These are phyloP conservation scores for Cebidichthys violaceus DNA, from an alignment of 2,113 vertebrate genomes.

Conservation along the genomic window DNA sequence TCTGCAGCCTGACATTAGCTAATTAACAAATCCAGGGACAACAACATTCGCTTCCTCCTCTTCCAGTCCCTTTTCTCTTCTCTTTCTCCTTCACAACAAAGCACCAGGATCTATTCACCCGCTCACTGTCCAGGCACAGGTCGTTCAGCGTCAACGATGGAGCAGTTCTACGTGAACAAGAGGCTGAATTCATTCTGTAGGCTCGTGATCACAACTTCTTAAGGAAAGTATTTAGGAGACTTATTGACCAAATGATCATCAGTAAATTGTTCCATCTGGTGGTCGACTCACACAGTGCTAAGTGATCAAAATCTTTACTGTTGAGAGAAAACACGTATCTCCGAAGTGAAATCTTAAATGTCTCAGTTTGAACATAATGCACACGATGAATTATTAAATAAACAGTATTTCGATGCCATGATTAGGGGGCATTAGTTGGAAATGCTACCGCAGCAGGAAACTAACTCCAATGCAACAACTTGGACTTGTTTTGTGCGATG, in stretches of 20 bases:
- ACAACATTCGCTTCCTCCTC: neutral
- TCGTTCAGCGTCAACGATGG: neutral
- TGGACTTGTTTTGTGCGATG: too few relatives aligned
- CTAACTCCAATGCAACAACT: too few relatives aligned
- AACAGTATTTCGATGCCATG: too few relatives aligned
- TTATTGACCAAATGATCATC: neutral
- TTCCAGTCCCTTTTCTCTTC: neutral
- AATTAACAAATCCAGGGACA: slow-evolving; percentile 47
- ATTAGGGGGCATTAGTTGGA: too few relatives aligned
- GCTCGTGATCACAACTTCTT: neutral
- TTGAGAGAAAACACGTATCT: neutral
- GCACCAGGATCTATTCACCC: neutral
- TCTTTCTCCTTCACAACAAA: slow-evolving; percentile 25
- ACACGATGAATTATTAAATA: too few relatives aligned
- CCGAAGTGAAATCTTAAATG: neutral
- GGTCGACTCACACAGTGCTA: neutral
- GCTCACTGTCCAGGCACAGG: neutral
- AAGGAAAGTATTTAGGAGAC: neutral
- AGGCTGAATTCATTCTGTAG: neutral
- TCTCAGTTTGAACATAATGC: too few relatives aligned
- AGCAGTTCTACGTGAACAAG: neutral
- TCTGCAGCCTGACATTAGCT: slow-evolving; percentile 31
- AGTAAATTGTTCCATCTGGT: neutral
- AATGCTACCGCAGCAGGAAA: too few relatives aligned
- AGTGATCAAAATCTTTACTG: neutral